Evolutionary conservation across 2,888 invertebrate species (phyloP), one percentile per base, ranked within the genome.

Genomic region (Ferdinandea cuprea): DNA sequence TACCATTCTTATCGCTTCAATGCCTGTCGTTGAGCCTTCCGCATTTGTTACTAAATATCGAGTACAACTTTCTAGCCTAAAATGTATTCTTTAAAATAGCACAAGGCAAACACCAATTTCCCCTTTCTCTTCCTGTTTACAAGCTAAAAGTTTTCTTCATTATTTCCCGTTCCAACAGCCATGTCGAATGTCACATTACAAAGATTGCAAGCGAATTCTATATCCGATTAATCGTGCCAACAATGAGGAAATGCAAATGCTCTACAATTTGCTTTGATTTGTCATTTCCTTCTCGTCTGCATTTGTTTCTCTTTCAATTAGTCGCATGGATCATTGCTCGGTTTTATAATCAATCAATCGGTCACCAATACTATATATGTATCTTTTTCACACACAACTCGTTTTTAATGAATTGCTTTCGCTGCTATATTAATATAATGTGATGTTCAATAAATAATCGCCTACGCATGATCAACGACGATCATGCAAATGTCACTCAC

Each of bases 271-370:
- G 15, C 61, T 48, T 66, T 63, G 83, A 78, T 78, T 58, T 63
- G 56, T 78, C 42, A 63, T 42, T 71, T 65, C 40, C 71, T 56
- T 48, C 54, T 61, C 15, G 48, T 44, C 21, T 35, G 58, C 58
- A 11, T 46, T 56, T 54, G 37, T 46, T 52, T 71, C 19, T 35
- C 44, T n/a, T 42, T 15, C 9, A 17, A 58, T 66, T 56, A 15
- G 15, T n/a, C n/a, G 13, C 7, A 13, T 66, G 72, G 79, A 85
- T 73, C 69, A 73, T 61, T 83, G 85, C 61, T 65, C 80, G 80
- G 85, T 85, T 79, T 65, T 28, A 44, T 52, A 81, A 85, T 66
- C 85, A 81, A 79, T 85, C 73, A 84, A 71, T 73, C 74, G 52
- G 50, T 35, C 65, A 52, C 48, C 76, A 76, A 32, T 40, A 58